Evolutionary conservation across 2,888 invertebrate genomes (phyloP).

Genomic region (Halictus quadricinctus): DNA sequence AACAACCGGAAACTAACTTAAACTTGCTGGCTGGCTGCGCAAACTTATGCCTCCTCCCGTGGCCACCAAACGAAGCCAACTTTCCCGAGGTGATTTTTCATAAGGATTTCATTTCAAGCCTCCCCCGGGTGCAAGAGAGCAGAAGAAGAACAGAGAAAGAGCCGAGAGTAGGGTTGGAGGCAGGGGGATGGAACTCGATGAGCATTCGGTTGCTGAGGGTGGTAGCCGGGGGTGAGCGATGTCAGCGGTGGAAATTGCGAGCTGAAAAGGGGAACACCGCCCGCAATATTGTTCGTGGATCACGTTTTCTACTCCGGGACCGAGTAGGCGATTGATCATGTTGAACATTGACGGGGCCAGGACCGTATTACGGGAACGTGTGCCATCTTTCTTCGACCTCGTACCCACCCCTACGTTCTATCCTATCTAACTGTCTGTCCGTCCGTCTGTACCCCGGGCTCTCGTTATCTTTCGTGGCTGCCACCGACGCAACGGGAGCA

Average conservation of each 20-base stretch:
- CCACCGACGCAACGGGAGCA: not conserved
- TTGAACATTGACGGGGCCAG: conserved; percentile 64
- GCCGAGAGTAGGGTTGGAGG: conserved; percentile 2
- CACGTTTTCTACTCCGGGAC: conserved; percentile 67
- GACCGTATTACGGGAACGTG: conserved; percentile 57
- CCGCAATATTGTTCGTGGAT: conserved; percentile 71
- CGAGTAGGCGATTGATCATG: conserved; percentile 70
- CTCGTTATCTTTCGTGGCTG: conserved; percentile 51
- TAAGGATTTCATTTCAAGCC: conserved; percentile 61
- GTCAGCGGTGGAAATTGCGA: conserved; percentile 47
- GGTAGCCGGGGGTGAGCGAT: not conserved
- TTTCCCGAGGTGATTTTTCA: conserved; percentile 64
- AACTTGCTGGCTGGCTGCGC: not conserved
- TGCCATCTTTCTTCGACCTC: conserved; percentile 57
- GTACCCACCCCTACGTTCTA: not conserved
- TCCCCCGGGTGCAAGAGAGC: not conserved
- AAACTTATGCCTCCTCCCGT: not conserved
- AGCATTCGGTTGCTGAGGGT: conserved; percentile 1
- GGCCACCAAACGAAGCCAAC: conserved; percentile 12
- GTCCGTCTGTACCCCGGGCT: conserved; percentile 29
- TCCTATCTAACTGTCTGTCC: conserved; percentile 5
- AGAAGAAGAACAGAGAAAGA: no score
- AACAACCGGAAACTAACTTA: not conserved
- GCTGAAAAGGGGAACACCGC: conserved; percentile 53
- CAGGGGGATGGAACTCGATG: conserved; percentile 29